Conservation (phyloP, 2,888 invertebrate genomes). For the Ormyrus thymus region DNA sequence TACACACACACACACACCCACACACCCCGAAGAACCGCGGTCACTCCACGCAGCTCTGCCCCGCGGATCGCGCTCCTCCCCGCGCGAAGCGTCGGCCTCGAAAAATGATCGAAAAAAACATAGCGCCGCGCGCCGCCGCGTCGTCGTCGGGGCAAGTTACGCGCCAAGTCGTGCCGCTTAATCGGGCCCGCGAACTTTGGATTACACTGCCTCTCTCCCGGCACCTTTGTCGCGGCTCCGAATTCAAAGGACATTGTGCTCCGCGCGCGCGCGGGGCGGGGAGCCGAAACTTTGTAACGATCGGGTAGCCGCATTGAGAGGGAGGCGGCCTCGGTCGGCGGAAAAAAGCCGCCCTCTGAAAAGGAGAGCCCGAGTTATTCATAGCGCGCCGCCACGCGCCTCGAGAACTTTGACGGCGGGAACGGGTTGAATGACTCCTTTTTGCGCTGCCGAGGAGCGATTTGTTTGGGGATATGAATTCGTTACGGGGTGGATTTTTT, state of each 20-base stretch:
- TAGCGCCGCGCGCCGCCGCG: too few relatives aligned
- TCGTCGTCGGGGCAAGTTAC: too few relatives aligned
- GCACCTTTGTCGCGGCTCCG: constrained; percentile 62
- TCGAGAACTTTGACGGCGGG: constrained; percentile 50
- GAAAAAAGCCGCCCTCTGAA: constrained; percentile 45
- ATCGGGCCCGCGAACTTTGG: constrained; percentile 65
- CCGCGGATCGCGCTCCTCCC: too few relatives aligned
- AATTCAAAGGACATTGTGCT: constrained; percentile 70
- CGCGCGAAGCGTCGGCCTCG: too few relatives aligned
- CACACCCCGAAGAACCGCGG: too few relatives aligned
- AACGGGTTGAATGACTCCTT: constrained; percentile 35
- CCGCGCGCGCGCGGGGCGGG: constrained; percentile 53
- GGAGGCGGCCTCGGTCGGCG: constrained; percentile 25
- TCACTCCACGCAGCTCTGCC: too few relatives aligned
- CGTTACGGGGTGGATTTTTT: too few relatives aligned
- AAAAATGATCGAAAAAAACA: background rate
- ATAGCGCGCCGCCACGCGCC: constrained; percentile 56
- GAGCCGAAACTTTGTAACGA: constrained; percentile 31
- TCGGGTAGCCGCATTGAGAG: constrained; percentile 51
- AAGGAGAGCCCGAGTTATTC: constrained; percentile 59
- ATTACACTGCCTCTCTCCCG: constrained; percentile 59
- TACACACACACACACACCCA: too few relatives aligned
- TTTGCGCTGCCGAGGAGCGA: background rate
- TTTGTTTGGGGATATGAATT: too few relatives aligned
- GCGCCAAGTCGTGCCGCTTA: constrained; percentile 52